phyloP scores from a whole-genome alignment of 2,797 vertebrate genomes.

The Enteromius mattozi region DNA sequence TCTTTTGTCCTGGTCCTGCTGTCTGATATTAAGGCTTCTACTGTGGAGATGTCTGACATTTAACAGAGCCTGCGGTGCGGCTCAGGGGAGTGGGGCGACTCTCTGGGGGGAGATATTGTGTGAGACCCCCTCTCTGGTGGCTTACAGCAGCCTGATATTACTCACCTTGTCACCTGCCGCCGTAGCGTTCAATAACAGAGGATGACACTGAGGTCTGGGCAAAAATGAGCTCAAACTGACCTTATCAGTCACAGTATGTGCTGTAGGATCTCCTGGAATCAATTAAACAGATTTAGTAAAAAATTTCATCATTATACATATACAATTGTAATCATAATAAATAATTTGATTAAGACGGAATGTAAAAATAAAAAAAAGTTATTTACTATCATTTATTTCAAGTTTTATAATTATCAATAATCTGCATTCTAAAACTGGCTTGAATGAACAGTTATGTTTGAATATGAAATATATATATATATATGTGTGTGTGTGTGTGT shows the following conservation, averaged over 20 bases:
- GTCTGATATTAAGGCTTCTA: conserved; percentile 76
- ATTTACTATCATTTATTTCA: background rate
- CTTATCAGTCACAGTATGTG: conserved; percentile 36
- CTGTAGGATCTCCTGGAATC: conserved; percentile 15
- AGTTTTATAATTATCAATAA: background rate
- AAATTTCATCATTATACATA: background rate
- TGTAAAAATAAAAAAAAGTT: background rate
- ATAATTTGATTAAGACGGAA: background rate
- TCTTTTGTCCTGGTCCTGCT: conserved; percentile 82
- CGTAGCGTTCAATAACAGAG: conserved; percentile 68
- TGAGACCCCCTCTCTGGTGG: conserved; percentile 72
- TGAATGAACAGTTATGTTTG: background rate
- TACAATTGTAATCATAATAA: background rate
- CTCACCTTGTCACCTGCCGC: conserved; percentile 72
- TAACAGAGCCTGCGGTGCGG: conserved; percentile 75
- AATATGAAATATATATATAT: background rate
- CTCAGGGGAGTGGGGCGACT: conserved; percentile 39
- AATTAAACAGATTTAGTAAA: background rate
- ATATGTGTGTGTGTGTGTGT: too few species aligned
- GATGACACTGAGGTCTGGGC: conserved; percentile 48
- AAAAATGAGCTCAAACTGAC: conserved; percentile 50
- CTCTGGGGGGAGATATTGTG: conserved; percentile 31
- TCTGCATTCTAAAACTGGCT: background rate
- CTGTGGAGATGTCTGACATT: conserved; percentile 70
- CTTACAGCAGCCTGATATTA: conserved; percentile 79